A percentile compares a stretch with the other conserved stretches of the same genome.
Conservation (phyloP, 2,888 invertebrate genomes). For the Taphrorychus bicolor region DNA sequence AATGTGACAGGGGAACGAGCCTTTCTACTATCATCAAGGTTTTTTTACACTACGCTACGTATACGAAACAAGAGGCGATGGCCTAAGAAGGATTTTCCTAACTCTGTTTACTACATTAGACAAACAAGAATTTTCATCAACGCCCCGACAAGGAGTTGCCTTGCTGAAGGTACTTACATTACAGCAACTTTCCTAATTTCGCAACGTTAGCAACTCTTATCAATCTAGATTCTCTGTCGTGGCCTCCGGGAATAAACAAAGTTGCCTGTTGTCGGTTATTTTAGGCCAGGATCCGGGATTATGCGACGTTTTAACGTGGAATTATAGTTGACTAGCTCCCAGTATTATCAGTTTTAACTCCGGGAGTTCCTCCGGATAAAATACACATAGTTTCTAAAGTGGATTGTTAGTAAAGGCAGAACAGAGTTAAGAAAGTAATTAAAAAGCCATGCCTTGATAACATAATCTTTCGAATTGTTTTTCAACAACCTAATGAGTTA, state of each 20-base stretch:
- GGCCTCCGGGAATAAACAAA: slow-evolving; percentile 19
- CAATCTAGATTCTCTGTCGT: slow-evolving; percentile 19
- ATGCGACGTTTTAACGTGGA: slow-evolving; percentile 17
- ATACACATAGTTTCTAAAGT: background rate
- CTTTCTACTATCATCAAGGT: too few relatives aligned
- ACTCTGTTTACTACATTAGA: background rate
- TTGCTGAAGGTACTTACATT: slow-evolving; percentile 10
- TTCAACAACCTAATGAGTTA: too few relatives aligned
- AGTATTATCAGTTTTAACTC: slow-evolving; percentile 6
- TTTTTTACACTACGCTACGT: too few relatives aligned
- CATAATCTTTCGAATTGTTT: background rate
- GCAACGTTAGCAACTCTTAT: slow-evolving; percentile 20
- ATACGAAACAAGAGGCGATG: too few relatives aligned
- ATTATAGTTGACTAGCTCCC: background rate
- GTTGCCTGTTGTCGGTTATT: slow-evolving; percentile 24
- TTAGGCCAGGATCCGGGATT: slow-evolving; percentile 19
- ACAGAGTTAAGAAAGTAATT: background rate
- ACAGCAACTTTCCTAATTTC: slow-evolving; percentile 24
- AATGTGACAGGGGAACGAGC: too few relatives aligned
- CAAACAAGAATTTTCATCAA: slow-evolving; percentile 8
- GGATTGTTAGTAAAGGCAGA: background rate
- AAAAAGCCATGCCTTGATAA: background rate
- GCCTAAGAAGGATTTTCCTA: background rate
- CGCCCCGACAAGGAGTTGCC: slow-evolving; percentile 1
- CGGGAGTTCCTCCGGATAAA: background rate